These are phyloP conservation scores for Hylia prasina DNA, from an alignment of 2,113 vertebrate species.

Conservation along the genomic window DNA sequence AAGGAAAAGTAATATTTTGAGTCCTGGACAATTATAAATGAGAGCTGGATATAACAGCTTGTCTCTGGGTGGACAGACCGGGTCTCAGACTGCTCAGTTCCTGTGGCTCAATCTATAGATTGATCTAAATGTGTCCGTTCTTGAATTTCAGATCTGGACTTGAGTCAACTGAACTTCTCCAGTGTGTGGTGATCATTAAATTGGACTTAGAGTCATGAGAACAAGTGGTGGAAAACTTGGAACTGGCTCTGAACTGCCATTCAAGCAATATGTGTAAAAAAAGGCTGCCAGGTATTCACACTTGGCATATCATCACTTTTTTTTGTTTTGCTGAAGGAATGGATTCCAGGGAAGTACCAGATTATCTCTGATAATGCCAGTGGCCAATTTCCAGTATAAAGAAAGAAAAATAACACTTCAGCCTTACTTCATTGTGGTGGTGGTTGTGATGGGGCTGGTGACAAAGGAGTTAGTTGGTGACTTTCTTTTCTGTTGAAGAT, in stretches of 20 bases:
- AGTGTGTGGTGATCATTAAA: neutral
- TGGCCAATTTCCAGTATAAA: neutral
- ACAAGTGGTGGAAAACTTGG: neutral
- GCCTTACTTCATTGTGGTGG: neutral
- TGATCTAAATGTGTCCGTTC: neutral
- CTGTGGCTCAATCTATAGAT: neutral
- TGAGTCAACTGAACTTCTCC: neutral
- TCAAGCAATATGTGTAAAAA: fast-evolving
- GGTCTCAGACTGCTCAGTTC: neutral
- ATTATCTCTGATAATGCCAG: neutral
- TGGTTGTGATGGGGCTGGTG: neutral
- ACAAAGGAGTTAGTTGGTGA: neutral
- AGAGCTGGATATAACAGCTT: neutral
- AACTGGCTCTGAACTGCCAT: neutral
- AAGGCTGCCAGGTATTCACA: neutral
- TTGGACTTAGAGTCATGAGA: neutral
- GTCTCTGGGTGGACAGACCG: neutral
- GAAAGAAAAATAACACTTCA: neutral
- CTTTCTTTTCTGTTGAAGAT: neutral
- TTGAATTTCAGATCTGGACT: neutral
- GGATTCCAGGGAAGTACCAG: neutral
- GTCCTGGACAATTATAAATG: neutral
- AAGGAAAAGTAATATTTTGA: neutral
- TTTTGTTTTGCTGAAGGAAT: neutral
- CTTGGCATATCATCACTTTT: neutral